A percentile compares a stretch with the other conserved stretches of the same genome.
These are phyloP conservation scores for Crossaster papposus DNA, from an alignment of 53 echinoderm and acorn worm species.

Conservation along the genomic window DNA sequence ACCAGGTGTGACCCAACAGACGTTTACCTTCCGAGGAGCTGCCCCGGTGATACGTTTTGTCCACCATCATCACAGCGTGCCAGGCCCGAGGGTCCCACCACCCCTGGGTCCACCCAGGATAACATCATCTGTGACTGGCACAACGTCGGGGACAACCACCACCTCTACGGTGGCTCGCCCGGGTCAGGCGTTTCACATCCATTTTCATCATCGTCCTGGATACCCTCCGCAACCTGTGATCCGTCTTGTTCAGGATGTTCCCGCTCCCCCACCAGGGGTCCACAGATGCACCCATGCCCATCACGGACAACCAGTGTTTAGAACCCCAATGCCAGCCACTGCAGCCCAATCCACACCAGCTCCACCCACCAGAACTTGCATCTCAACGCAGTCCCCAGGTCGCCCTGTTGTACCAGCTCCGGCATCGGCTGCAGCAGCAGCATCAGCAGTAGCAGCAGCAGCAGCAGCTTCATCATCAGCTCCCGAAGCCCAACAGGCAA, in stretches of 20 bases:
- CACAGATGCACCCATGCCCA: slow-evolving; percentile 6
- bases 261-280: slow-evolving; percentile 10
- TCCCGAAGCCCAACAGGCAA: not conserved
- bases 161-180: not conserved
- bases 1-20: slow-evolving; percentile 7
- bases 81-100: slow-evolving; percentile 13
- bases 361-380: not conserved
- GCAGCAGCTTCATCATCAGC: not conserved
- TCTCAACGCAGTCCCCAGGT: not conserved
- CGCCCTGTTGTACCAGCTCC: not conserved
- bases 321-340: not conserved
- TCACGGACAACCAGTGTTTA: not conserved
- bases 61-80: slow-evolving; percentile 17
- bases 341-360: slow-evolving; percentile 5
- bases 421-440: not conserved
- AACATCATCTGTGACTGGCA: slow-evolving; percentile 2
- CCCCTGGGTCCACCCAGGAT: not conserved
- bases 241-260: slow-evolving; percentile 7
- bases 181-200: slow-evolving; percentile 30
- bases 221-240: slow-evolving; percentile 36
- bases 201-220: slow-evolving; percentile 44
- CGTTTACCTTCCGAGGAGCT: not conserved
- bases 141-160: not conserved
- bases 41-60: slow-evolving; percentile 35
- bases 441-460: not conserved